These are phyloP conservation scores for Barypeithes pellucidus DNA, from an alignment of 2,888 invertebrate species.

Conservation along the genomic window DNA sequence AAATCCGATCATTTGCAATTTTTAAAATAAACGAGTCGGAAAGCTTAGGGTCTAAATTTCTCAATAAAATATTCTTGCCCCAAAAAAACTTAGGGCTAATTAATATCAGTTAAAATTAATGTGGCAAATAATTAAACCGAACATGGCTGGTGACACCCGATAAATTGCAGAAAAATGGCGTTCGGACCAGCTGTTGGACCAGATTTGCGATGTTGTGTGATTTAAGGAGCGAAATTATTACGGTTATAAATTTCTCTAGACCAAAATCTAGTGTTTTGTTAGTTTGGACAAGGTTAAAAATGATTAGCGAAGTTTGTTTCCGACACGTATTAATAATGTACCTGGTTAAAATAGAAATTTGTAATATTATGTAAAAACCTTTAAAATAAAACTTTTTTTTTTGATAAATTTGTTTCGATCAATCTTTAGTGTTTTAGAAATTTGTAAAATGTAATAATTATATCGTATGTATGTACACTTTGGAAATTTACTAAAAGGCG, in stretches of 20 bases:
- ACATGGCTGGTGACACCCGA: conserved; percentile 58
- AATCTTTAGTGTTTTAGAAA: no score
- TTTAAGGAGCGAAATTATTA: conserved; percentile 57
- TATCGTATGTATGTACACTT: no score
- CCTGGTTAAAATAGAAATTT: not conserved
- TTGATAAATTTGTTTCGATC: no score
- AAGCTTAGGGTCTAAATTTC: not conserved
- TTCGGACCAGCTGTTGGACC: conserved; percentile 57
- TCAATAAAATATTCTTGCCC: conserved; percentile 31
- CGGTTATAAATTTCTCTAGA: conserved; percentile 55
- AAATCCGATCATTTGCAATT: no score
- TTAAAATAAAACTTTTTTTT: no score
- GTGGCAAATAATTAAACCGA: conserved; percentile 54
- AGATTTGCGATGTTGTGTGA: conserved; percentile 57
- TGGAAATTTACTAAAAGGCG: no score
- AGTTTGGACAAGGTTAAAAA: conserved; percentile 42
- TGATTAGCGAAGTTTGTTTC: conserved; percentile 43
- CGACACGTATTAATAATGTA: conserved; percentile 32
- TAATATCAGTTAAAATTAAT: conserved; percentile 52
- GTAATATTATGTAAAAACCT: not conserved
- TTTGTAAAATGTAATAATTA: no score
- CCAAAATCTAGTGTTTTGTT: conserved; percentile 51
- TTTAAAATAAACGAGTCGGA: no score
- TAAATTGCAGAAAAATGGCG: conserved; percentile 60
- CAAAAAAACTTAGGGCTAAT: conserved; percentile 42